phyloP scores from a whole-genome alignment of 2,113 vertebrate genomes.

The Panurus biarmicus region DNA sequence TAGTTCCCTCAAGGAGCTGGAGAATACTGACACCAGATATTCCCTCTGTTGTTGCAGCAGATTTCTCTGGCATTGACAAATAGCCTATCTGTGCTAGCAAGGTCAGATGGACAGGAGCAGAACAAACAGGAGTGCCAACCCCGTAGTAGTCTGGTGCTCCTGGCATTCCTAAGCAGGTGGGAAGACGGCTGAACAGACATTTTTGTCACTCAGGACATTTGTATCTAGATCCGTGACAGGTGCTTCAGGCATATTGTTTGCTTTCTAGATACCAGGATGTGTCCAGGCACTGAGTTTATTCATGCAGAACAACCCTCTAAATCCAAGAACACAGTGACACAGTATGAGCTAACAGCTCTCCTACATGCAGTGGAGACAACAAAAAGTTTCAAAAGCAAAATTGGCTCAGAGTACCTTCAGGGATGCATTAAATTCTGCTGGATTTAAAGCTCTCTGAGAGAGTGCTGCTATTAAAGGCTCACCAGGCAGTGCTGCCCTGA shows the following conservation, averaged over 20 bases:
- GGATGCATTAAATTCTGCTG: neutral
- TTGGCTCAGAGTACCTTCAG: neutral
- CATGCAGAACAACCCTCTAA: neutral
- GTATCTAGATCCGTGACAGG: neutral
- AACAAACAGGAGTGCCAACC: conserved; percentile 4
- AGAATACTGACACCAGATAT: conserved; percentile 39
- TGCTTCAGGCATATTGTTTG: neutral
- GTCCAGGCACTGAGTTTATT: neutral
- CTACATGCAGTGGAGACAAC: neutral
- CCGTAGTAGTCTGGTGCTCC: neutral
- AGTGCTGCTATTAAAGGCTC: neutral
- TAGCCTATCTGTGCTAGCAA: neutral
- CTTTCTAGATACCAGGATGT: neutral
- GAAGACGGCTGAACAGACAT: neutral
- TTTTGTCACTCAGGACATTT: neutral
- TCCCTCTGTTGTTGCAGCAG: conserved; percentile 12
- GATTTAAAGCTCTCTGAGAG: neutral
- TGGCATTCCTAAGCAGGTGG: neutral
- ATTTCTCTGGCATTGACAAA: conserved; percentile 34
- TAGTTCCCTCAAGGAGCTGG: conserved; percentile 5
- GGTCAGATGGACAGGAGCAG: conserved; percentile 24
- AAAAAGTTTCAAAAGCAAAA: neutral
- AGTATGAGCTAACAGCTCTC: neutral
- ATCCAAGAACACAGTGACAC: neutral
- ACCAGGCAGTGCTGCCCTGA: neutral